phyloP scores from a whole-genome alignment of 2,888 invertebrate genomes.

The Spialia ferax region DNA sequence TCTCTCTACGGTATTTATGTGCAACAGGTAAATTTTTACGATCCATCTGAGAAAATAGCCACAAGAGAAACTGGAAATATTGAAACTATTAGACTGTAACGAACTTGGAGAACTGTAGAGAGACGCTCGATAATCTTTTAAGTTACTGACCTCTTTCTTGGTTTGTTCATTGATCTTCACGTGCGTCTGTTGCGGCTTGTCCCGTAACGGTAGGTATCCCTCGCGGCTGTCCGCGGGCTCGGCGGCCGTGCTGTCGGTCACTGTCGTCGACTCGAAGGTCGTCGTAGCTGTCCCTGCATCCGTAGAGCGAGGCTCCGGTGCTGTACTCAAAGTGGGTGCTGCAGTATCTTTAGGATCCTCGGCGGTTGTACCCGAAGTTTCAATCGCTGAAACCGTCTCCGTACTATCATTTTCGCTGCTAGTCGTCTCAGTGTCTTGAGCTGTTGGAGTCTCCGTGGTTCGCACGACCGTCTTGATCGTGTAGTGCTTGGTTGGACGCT shows the following conservation, averaged over 20 bases:
- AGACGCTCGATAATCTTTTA: conserved; percentile 59
- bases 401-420: conserved; percentile 80
- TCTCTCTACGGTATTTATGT: conserved; percentile 26
- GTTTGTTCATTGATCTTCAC: conserved; percentile 85
- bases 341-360: conserved; percentile 64
- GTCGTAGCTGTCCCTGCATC: conserved; percentile 72
- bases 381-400: conserved; percentile 76
- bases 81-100: conserved; percentile 74
- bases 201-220: conserved; percentile 80
- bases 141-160: conserved; percentile 85
- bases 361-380: conserved; percentile 69
- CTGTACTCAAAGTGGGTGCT: conserved; percentile 67
- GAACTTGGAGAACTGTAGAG: conserved; percentile 53
- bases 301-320: conserved; percentile 68
- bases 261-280: conserved; percentile 68
- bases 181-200: conserved; percentile 79
- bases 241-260: conserved; percentile 65
- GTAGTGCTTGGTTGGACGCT: conserved; percentile 82
- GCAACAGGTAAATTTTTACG: conserved; percentile 25
- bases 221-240: conserved; percentile 81
- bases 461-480: conserved; percentile 81
- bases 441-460: conserved; percentile 72
- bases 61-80: conserved; percentile 44
- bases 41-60: conserved; percentile 31
- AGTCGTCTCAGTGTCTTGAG: conserved; percentile 79